phyloP scores from a whole-genome alignment of 2,113 vertebrate species.

The Phaetusa simplex region DNA sequence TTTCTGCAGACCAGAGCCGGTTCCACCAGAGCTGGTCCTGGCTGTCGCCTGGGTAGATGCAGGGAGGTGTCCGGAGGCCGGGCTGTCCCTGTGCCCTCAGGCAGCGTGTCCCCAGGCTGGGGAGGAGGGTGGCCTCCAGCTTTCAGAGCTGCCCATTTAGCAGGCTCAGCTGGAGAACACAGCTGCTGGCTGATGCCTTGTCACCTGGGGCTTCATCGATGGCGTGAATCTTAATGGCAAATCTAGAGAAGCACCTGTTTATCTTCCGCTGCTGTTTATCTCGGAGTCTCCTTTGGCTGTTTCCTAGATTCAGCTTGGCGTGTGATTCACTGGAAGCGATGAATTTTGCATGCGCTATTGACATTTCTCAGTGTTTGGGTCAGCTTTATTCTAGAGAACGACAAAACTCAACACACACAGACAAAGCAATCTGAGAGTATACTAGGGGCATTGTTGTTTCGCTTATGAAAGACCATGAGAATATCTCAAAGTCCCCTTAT shows the following conservation, averaged over 20 bases:
- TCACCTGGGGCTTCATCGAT: not conserved
- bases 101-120: not conserved
- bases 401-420: not conserved
- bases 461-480: not conserved
- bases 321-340: not conserved
- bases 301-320: not conserved
- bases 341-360: constrained; percentile 13
- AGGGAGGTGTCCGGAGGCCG: not conserved
- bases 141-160: not conserved
- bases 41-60: rapidly evolving
- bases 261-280: not conserved
- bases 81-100: rapidly evolving
- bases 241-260: not conserved
- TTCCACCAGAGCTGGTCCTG: not conserved
- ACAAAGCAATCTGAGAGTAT: not conserved
- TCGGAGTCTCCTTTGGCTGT: not conserved
- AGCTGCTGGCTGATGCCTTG: not conserved
- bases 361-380: constrained; percentile 12
- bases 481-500: not conserved
- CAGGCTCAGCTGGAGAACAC: not conserved
- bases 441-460: not conserved
- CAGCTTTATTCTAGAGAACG: not conserved
- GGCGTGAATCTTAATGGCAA: not conserved
- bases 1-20: not conserved
- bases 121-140: not conserved